Evolutionary conservation across 92 coral and sea anemone genomes (phyloP), one percentile per base, ranked within the genome.

Genomic region (Blastomussa wellsi): DNA sequence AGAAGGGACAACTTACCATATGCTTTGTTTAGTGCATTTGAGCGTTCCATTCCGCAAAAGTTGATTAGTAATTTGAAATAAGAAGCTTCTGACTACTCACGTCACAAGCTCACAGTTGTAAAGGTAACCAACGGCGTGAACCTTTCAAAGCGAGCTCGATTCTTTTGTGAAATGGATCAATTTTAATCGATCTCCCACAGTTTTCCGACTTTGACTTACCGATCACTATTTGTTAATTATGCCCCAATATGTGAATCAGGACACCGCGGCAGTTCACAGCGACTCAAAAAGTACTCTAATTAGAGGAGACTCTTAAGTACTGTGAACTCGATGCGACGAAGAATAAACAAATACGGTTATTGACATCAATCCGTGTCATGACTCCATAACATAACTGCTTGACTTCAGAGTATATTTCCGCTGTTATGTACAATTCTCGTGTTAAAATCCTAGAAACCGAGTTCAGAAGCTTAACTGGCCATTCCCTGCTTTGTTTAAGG

Each of bases 221-320:
- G 31, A 81, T 81, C n/a, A n/a, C 36, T n/a, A 51, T 70, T 32
- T 81, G 14, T 31, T 38, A 36, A 79, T 37, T 52, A 29, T 24
- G 22, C 39, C 60, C 36, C 65, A 4, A 57, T 14, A 35, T 74
- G 7, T 60, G 76, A 28, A 24, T 47, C 31, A 22, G 44, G 86
- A 35, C 52, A 70, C 66, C 77, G 76, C 39, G 68, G 33, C 65
- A 41, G 59, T 28, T 77, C 36, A 51, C 69, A 53, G 24, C 37
- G 12, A 33, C 52, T 68, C 38, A 62, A 4, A 29, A 62, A 64
- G 31, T 41, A n/a, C 4, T 29, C 7, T n/a, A 47, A 33, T 52
- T 33, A 35, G 39, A 17, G 69, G 19, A 77, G 69, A 7, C 33
- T 13, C 2, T 36, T 15, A 26, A 35, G 64, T 12, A 4, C 48